phyloP scores from a whole-genome alignment of 2,888 invertebrate genomes.

The Luperina nickerlii region DNA sequence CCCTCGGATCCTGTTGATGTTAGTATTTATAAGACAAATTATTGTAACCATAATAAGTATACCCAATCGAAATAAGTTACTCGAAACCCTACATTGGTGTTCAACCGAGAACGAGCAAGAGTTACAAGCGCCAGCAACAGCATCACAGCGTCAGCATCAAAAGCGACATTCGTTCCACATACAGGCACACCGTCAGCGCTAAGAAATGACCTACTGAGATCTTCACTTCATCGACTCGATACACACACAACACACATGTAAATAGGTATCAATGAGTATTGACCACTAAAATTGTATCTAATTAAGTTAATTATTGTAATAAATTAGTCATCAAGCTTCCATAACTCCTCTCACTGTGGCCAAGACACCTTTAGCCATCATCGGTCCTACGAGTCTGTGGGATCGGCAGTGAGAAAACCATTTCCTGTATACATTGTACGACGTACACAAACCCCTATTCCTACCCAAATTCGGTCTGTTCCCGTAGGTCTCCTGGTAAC shows the following conservation, averaged over 20 bases:
- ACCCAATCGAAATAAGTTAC: neutral
- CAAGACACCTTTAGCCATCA: neutral
- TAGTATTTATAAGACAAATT: neutral
- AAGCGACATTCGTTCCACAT: too few species aligned
- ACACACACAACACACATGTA: neutral
- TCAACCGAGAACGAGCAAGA: too few species aligned
- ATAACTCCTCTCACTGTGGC: neutral
- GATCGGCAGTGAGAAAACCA: neutral
- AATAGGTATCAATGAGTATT: neutral
- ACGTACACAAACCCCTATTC: too few species aligned
- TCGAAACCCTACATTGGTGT: neutral
- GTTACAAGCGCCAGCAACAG: too few species aligned
- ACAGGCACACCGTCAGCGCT: too few species aligned
- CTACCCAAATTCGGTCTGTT: too few species aligned
- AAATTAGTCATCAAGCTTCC: too few species aligned
- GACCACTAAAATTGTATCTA: too few species aligned
- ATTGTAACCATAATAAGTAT: neutral
- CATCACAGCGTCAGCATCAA: too few species aligned
- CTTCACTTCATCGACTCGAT: neutral
- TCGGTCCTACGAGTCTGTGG: neutral
- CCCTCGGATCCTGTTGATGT: slow-evolving; percentile 68
- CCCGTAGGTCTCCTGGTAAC: too few species aligned
- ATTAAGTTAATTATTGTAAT: too few species aligned
- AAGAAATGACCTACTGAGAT: neutral
- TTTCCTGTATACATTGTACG: too few species aligned